These are phyloP conservation scores for Ascidia mentula DNA, from an alignment of 23 tunicate genomes.

Conservation along the genomic window DNA sequence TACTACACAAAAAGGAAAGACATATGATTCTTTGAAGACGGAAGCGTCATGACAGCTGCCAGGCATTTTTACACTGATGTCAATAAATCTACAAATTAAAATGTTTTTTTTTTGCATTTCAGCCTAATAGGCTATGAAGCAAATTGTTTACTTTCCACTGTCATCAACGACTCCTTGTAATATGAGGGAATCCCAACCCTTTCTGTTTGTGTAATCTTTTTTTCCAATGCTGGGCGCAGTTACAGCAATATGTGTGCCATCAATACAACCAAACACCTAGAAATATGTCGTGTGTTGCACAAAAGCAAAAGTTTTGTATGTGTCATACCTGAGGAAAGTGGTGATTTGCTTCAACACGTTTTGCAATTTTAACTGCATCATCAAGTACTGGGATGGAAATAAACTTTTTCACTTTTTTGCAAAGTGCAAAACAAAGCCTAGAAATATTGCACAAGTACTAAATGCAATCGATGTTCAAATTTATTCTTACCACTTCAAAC, in stretches of 20 bases:
- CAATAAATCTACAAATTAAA: neutral
- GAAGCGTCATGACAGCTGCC: constrained; percentile 39
- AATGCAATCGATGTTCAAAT: neutral
- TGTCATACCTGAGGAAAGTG: constrained; percentile 1
- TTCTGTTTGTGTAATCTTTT: constrained; percentile 22
- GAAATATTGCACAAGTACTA: too few relatives aligned
- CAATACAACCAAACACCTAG: constrained; percentile 26
- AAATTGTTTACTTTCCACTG: too few relatives aligned
- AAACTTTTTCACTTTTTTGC: neutral
- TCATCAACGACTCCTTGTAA: constrained; percentile 37
- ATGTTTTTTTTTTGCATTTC: too few relatives aligned
- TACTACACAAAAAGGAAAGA: too few relatives aligned
- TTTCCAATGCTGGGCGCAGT: constrained; percentile 23
- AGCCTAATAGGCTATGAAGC: too few relatives aligned
- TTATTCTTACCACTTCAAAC: neutral
- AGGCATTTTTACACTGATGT: constrained; percentile 12
- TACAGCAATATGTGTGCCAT: constrained; percentile 28
- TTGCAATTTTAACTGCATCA: neutral
- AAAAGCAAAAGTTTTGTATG: too few relatives aligned
- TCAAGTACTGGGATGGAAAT: neutral
- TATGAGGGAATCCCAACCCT: constrained; percentile 25
- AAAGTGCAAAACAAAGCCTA: too few relatives aligned
- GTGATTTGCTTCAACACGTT: neutral
- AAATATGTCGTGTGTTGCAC: too few relatives aligned
- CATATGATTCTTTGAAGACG: constrained; percentile 15